Percentiles rank a stretch among this genome's conserved stretches.
Evolutionary conservation across 2,113 vertebrate species (phyloP).

Genomic region (Dipodomys ordii): DNA sequence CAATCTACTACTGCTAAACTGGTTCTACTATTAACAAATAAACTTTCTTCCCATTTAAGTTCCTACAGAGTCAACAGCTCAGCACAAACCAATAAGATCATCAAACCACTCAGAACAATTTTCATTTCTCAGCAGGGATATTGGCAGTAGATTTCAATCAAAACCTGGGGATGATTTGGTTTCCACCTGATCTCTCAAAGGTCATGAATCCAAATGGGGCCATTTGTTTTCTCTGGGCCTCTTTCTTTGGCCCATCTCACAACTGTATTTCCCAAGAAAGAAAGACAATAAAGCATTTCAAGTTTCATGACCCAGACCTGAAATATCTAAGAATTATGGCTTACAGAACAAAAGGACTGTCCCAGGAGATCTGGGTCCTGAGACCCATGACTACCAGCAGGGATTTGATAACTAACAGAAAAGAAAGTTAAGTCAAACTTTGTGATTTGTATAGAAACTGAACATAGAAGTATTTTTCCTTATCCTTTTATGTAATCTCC

Average conservation of each 20-base stretch:
- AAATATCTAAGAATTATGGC: not conserved
- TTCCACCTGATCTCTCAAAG: conserved; percentile 52
- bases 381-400: not conserved
- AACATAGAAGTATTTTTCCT: not conserved
- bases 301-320: not conserved
- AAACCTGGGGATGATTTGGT: not conserved
- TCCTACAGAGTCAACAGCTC: not conserved
- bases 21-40: not conserved
- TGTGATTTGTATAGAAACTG: not conserved
- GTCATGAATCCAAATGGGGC: not conserved
- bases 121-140: not conserved
- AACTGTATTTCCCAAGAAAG: conserved; percentile 17
- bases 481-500: not conserved
- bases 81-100: conserved; percentile 15
- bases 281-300: not conserved
- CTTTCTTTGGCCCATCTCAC: not conserved
- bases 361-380: not conserved
- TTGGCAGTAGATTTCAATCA: conserved; percentile 14
- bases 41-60: not conserved
- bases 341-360: not conserved
- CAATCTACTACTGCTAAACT: not conserved
- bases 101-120: not conserved
- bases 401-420: not conserved
- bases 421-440: not conserved
- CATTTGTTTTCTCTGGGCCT: conserved; percentile 44